phyloP scores from a whole-genome alignment of 2,113 vertebrate genomes.

The Anguilla japonica region DNA sequence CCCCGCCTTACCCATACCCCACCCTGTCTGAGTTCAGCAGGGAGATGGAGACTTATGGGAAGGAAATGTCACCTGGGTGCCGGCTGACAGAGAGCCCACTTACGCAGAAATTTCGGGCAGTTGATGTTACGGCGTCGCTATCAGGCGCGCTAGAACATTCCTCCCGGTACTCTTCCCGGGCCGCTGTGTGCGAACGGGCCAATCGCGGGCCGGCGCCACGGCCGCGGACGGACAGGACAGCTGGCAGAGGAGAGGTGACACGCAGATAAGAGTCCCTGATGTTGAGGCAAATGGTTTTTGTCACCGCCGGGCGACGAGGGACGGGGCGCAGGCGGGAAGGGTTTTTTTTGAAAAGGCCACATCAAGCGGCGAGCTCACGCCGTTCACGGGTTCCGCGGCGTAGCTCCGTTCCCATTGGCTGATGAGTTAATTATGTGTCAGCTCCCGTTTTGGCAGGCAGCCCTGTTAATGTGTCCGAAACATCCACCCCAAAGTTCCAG shows the following conservation, averaged over 20 bases:
- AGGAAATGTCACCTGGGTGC: not conserved
- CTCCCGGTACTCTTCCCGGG: not conserved
- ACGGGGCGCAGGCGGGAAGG: conserved; percentile 30
- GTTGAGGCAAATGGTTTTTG: not conserved
- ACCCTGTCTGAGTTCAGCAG: too few relatives aligned
- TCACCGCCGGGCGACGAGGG: conserved; percentile 15
- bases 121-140: not conserved
- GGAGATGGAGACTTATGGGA: too few relatives aligned
- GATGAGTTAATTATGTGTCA: conserved; percentile 18
- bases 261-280: not conserved
- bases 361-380: conserved; percentile 28
- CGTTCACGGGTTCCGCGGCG: not conserved
- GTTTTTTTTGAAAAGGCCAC: conserved; percentile 38
- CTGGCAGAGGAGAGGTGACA: not conserved
- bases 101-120: not conserved
- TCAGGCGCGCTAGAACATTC: not conserved
- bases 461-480: conserved; percentile 6
- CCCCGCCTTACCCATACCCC: too few relatives aligned
- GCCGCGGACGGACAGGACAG: not conserved
- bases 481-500: not conserved
- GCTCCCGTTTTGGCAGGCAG: not conserved
- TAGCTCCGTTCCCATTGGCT: conserved; percentile 1
- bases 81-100: not conserved
- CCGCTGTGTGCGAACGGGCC: not conserved
- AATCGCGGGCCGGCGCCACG: not conserved